These are phyloP conservation scores for Gallinago jamesoni DNA, from an alignment of 2,113 vertebrate genomes.

Conservation along the genomic window DNA sequence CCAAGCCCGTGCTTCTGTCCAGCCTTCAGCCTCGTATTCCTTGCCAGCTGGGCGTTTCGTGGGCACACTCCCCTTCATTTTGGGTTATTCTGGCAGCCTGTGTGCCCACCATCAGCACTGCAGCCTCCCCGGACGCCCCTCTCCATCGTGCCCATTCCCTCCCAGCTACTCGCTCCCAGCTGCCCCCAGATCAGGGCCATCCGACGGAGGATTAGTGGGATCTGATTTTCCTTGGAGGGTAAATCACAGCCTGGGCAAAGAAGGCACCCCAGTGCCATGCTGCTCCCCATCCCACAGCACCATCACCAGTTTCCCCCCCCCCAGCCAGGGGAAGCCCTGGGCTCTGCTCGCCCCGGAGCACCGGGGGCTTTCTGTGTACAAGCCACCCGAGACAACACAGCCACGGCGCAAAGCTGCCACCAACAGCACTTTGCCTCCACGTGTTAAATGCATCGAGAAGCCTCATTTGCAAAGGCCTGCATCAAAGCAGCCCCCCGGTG, in stretches of 20 bases:
- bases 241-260: background rate
- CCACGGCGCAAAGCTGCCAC: accelerated
- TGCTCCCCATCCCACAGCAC: background rate
- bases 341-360: accelerated
- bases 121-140: background rate
- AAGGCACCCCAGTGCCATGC: background rate
- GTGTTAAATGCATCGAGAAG: background rate
- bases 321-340: background rate
- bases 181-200: background rate
- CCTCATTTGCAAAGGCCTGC: background rate
- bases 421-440: background rate
- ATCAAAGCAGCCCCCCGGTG: accelerated
- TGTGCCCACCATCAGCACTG: background rate
- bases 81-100: background rate
- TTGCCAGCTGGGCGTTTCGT: background rate
- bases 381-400: background rate
- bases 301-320: background rate
- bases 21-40: background rate
- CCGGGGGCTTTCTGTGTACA: background rate
- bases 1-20: accelerated
- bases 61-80: background rate
- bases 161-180: background rate
- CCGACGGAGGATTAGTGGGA: background rate
- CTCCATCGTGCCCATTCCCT: accelerated
- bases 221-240: background rate